Percentiles rank a stretch among this genome's conserved stretches.
Conservation (phyloP, 2,797 vertebrate species). For the Pagetopsis macropterus region DNA sequence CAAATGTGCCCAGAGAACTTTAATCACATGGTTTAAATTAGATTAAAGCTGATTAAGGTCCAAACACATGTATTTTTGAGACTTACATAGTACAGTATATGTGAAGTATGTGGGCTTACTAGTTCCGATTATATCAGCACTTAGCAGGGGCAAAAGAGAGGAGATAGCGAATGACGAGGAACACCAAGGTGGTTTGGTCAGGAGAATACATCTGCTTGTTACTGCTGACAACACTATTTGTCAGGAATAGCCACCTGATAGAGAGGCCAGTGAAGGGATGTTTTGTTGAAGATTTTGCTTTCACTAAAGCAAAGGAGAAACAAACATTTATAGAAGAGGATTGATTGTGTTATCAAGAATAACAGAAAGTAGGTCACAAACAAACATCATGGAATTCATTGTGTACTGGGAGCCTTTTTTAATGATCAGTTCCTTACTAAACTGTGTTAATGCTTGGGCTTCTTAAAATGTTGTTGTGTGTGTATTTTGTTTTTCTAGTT, state of each 20-base stretch:
- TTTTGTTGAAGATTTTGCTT: neutral
- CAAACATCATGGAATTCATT: neutral
- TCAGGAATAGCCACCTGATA: constrained; percentile 32
- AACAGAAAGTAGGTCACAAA: constrained; percentile 7
- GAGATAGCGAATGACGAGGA: constrained; percentile 26
- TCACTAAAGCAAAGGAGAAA: neutral
- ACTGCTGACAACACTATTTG: constrained; percentile 49
- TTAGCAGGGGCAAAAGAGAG: constrained; percentile 21
- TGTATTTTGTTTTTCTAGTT: constrained; percentile 77
- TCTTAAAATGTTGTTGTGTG: neutral
- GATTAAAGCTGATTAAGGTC: neutral
- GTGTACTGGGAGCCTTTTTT: neutral
- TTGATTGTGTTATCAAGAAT: neutral
- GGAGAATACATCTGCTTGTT: constrained; percentile 38
- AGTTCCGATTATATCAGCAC: constrained; percentile 48
- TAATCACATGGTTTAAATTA: neutral
- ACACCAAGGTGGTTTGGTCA: constrained; percentile 40
- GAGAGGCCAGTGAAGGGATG: constrained; percentile 11
- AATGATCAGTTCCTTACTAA: neutral
- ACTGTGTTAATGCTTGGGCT: neutral
- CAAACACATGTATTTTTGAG: constrained; percentile 6
- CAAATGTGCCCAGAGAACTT: neutral
- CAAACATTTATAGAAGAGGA: neutral
- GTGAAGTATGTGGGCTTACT: constrained; percentile 15
- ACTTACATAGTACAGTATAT: constrained; percentile 5